Base-by-base conservation (phyloP, 2,113 vertebrate species). In the Callaeas wilsoni region DNA sequence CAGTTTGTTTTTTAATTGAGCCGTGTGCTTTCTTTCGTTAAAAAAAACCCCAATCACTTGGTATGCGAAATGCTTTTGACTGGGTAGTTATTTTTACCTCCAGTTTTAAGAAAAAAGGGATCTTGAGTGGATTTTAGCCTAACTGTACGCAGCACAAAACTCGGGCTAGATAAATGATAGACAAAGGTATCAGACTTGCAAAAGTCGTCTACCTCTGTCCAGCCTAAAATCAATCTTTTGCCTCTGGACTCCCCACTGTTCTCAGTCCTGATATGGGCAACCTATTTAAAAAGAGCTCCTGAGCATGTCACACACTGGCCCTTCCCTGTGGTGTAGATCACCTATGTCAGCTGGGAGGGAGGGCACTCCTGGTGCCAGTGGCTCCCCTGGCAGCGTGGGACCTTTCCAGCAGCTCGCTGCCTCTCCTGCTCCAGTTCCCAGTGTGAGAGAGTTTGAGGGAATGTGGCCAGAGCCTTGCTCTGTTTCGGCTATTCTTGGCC, bases 401-500 rank as follows among this genome's bases (percentile, higher is more conserved):
- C 85, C 63, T 56, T 22, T 4, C 55, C 76, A 84, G 7, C 33
- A 62, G 35, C 33, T 73, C 3, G 0, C 13, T 60, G 89, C 63
- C 71, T 90, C 63, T 88, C 35, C 30, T 88, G 29, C 75, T 53
- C 77, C 4, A 0, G 17, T 49, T 90, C 71, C 47, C 86, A 77
- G 60, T 68, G 60, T 52, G 80, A 87, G 53, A 56, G 69, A 79
- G 49, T 35, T 11, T 93, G 88, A 83, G 74, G 79, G 64, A 93
- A 52, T 33, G 4, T 1, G 86, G 80, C 83, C 95, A 93, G 80
- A 78, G 73, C 13, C 2, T 32, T 86, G 46, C 75, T 81, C 50
- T 70, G 2, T 44, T 81, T 55, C 59, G 84, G 83, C 86, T 95
- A 32, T 92, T 92, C 91, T 92, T 96, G 94, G 95, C 73, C 73